Conservation (phyloP, 2,113 vertebrate species). For the Caloenas nicobarica region DNA sequence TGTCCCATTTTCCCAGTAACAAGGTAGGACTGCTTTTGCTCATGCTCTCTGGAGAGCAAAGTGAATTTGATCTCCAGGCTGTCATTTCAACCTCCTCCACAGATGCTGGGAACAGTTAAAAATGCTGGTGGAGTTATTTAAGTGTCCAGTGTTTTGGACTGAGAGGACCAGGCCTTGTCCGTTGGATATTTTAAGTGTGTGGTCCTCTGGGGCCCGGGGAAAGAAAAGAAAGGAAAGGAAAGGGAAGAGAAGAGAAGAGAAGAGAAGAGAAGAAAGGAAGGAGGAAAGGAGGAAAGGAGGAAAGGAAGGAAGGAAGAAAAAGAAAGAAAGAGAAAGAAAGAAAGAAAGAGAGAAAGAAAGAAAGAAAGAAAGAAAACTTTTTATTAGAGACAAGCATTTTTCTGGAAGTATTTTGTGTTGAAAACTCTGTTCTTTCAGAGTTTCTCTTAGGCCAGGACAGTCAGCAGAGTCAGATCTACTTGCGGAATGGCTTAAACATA, state of each 20-base stretch:
- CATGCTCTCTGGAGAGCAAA: not conserved
- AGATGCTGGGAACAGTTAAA: not conserved
- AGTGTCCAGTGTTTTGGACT: not conserved
- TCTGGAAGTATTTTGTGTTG: not conserved
- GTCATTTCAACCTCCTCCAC: not conserved
- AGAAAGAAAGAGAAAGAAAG: too few species aligned
- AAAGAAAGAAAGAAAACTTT: not conserved
- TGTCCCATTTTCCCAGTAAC: constrained; percentile 10
- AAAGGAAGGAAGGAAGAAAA: too few species aligned
- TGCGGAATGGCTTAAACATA: not conserved
- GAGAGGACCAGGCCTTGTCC: not conserved
- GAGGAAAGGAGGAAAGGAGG: too few species aligned
- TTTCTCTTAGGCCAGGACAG: not conserved
- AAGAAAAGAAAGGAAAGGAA: not conserved
- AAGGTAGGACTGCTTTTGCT: not conserved
- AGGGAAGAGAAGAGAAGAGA: too few species aligned
- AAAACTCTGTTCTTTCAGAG: not conserved
- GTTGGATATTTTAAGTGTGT: not conserved
- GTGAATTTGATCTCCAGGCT: not conserved
- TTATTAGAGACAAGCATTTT: not conserved
- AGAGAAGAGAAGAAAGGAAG: too few species aligned
- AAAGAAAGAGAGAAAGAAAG: too few species aligned
- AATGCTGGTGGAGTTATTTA: not conserved
- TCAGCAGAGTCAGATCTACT: not conserved
- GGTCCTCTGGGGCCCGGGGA: not conserved